Percentiles rank a stretch among this genome's conserved stretches.
Conservation (phyloP, 1,140 invertebrate genomes). For the Drosophila sucinea region DNA sequence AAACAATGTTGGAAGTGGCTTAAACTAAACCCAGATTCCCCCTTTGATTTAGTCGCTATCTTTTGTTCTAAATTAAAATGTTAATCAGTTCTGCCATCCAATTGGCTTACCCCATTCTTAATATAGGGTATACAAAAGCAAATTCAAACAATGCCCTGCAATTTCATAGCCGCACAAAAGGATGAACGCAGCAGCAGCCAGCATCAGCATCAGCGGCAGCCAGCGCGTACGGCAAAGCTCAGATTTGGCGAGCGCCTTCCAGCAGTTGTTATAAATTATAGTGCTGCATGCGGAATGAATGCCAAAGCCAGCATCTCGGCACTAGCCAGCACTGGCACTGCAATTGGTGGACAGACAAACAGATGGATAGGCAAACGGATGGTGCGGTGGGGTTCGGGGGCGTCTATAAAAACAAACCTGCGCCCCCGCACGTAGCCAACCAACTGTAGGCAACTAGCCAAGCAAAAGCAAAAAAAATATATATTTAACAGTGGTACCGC, state of each 20-base stretch:
- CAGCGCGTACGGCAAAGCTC: slow-evolving; percentile 46
- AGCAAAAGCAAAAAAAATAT: slow-evolving; percentile 25
- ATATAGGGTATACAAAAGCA: slow-evolving; percentile 49
- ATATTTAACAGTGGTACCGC: slow-evolving; percentile 79
- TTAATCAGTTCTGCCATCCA: not conserved
- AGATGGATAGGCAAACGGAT: slow-evolving; percentile 4
- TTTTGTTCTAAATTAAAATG: not conserved
- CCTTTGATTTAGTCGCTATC: not conserved
- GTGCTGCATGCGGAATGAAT: slow-evolving; percentile 77
- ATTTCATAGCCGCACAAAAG: slow-evolving; percentile 61
- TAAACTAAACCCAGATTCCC: not conserved
- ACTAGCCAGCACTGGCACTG: slow-evolving; percentile 10
- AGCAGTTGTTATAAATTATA: slow-evolving; percentile 82
- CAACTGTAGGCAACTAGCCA: slow-evolving; percentile 16
- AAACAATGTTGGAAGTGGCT: no score
- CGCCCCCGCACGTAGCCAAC: slow-evolving; percentile 70
- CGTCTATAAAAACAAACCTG: slow-evolving; percentile 79
- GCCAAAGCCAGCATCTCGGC: slow-evolving; percentile 42
- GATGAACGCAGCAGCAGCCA: slow-evolving; percentile 55
- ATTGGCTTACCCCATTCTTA: not conserved
- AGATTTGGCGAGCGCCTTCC: slow-evolving; percentile 69
- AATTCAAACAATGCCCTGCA: slow-evolving; percentile 71
- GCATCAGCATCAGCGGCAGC: slow-evolving; percentile 25
- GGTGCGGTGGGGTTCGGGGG: slow-evolving; percentile 32
- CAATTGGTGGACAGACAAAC: slow-evolving; percentile 22